Base-by-base conservation (phyloP, 2,888 invertebrate genomes). In the Drosophila testacea region DNA sequence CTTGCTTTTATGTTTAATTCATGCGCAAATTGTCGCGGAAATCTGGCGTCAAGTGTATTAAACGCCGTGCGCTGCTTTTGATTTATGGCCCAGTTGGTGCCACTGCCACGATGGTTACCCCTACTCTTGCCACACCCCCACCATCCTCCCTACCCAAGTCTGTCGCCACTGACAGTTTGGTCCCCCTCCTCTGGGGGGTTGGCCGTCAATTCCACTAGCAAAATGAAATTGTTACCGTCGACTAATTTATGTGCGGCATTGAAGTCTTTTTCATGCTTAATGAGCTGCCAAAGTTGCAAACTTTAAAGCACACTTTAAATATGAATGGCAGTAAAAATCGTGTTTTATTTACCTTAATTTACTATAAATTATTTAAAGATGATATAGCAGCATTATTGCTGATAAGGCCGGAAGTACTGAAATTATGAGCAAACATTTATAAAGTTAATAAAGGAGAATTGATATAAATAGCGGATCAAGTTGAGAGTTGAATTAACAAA, bases 1-100 rank as follows among this genome's bases (percentile, higher is more conserved):
- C 69, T 81, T 77, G 84, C 84, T 87, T 86, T 86, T 87, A 86
- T 86, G 85, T 85, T 85, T 86, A 85, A 86, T 85, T 85, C 85
- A 86, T 84, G 84, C 74, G 84, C 81, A 85, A 85, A 85, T 86
- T 85, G 85, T 85, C 85, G 83, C 83, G 84, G 83, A 85, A 85
- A 85, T 85, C 87, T 86, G 85, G 87, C 87, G 85, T 83, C 84
- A 84, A 84, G 86, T 83, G 83, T 84, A 86, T 83, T 86, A 84
- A 84, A 83, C 76, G 77, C 79, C 69, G 69, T 74, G 81, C 73
- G 68, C 75, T 85, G 83, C 81, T 83, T 86, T 86, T 85, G 85
- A 85, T 85, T 85, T 87, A 86, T 86, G 84, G 72, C 78, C 65
- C 76, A 85, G 77, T 76, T 73, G 83, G 68, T 85, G 83, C 83